Evolutionary conservation across 2,797 vertebrate species (phyloP).

Genomic region (Poecilia wingei): DNA sequence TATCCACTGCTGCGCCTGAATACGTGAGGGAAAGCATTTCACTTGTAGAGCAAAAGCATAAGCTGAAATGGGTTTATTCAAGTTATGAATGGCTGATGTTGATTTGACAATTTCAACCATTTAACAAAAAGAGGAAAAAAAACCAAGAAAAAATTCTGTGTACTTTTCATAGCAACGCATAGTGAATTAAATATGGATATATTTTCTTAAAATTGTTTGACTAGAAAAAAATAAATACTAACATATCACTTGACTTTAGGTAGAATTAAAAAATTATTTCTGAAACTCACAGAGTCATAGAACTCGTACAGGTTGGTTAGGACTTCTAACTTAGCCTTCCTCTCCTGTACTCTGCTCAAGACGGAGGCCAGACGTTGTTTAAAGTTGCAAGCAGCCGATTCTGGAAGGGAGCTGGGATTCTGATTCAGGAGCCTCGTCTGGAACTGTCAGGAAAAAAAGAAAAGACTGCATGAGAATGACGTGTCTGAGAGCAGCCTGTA

Average conservation of each 20-base stretch:
- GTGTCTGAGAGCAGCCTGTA: neutral
- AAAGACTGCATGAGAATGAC: neutral
- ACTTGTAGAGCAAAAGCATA: neutral
- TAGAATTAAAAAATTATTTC: neutral
- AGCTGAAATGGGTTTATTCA: neutral
- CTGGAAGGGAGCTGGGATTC: constrained; percentile 67
- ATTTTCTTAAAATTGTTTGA: neutral
- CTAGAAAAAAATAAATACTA: neutral
- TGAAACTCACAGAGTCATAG: constrained; percentile 79
- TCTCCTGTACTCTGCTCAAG: constrained; percentile 70
- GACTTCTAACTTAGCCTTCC: constrained; percentile 76
- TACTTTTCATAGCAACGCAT: neutral
- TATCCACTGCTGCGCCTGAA: constrained; percentile 81
- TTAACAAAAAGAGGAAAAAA: neutral
- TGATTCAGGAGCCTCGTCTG: constrained; percentile 78
- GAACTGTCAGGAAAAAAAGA: constrained; percentile 59
- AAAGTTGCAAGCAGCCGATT: constrained; percentile 67
- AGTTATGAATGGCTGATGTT: too few relatives aligned
- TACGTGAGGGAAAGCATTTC: constrained; percentile 3
- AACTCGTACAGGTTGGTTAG: constrained; percentile 83
- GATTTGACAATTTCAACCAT: neutral
- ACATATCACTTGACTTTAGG: neutral
- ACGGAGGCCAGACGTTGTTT: constrained; percentile 76
- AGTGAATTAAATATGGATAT: neutral
- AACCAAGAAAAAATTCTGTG: neutral